phyloP scores from a whole-genome alignment of 2,888 invertebrate species.

The Drosophila flavopinicola region DNA sequence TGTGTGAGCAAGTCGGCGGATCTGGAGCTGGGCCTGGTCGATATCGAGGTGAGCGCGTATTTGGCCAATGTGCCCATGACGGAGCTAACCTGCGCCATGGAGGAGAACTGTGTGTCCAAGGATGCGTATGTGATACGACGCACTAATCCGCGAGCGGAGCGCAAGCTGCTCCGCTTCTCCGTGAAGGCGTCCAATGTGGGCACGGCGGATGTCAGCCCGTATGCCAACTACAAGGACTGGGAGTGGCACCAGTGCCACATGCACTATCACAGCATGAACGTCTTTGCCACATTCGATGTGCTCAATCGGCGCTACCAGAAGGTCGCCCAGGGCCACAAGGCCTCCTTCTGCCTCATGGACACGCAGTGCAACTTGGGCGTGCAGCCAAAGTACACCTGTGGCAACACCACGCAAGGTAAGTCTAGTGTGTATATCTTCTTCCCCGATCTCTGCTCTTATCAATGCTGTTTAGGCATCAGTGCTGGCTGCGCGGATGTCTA shows the following conservation, averaged over 20 bases:
- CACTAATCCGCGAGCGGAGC: conserved; percentile 64
- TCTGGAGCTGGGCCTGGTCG: conserved; percentile 67
- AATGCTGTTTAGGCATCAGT: conserved; percentile 63
- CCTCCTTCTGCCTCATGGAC: conserved; percentile 81
- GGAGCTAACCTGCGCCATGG: conserved; percentile 77
- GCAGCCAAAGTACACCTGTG: conserved; percentile 64
- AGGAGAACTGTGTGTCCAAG: conserved; percentile 75
- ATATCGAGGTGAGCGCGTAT: conserved; percentile 65
- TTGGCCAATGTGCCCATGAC: conserved; percentile 74
- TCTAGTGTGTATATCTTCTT: background rate
- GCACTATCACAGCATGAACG: conserved; percentile 80
- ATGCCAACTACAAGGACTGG: conserved; percentile 80
- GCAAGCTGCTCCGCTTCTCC: conserved; percentile 76
- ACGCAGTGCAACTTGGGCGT: conserved; percentile 66
- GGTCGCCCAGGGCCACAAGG: conserved; percentile 80
- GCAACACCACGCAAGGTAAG: conserved; percentile 77
- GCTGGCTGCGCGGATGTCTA: conserved; percentile 78
- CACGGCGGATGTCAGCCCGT: conserved; percentile 77
- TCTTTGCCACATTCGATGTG: conserved; percentile 79
- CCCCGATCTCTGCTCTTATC: background rate
- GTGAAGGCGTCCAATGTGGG: conserved; percentile 79
- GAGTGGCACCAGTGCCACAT: conserved; percentile 80
- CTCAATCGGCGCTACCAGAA: conserved; percentile 70
- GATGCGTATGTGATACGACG: conserved; percentile 76
- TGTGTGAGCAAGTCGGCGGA: conserved; percentile 72